A percentile compares a stretch with the other conserved stretches of the same genome.
Conservation (phyloP, 2,113 vertebrate species). For the Taxidea taxus region DNA sequence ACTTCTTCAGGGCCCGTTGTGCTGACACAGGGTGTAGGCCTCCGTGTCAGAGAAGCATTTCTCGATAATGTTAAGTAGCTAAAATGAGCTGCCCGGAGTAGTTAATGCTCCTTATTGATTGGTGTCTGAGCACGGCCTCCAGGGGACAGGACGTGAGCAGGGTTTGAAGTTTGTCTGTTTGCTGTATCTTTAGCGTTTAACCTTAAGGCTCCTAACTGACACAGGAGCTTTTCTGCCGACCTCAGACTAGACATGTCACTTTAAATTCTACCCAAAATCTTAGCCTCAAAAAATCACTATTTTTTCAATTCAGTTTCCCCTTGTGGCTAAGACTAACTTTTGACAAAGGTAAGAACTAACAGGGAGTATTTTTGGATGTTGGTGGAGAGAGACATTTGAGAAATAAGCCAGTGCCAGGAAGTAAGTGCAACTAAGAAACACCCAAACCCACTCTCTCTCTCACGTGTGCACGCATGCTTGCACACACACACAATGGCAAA, state of each 20-base stretch:
- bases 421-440: not conserved
- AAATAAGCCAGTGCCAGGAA: not conserved
- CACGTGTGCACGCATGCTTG: not conserved
- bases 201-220: not conserved
- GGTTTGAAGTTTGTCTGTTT: not conserved
- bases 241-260: not conserved
- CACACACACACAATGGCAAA: not conserved
- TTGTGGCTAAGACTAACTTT: not conserved
- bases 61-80: too few relatives aligned
- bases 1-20: not conserved
- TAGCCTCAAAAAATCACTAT: not conserved
- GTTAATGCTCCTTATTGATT: too few relatives aligned
- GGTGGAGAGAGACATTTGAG: not conserved
- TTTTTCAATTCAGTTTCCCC: not conserved
- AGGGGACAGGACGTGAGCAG: not conserved
- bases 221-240: not conserved
- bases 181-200: not conserved
- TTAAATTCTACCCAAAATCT: conserved; percentile 11
- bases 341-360: not conserved
- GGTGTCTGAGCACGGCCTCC: accelerated
- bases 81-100: too few relatives aligned
- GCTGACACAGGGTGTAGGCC: not conserved
- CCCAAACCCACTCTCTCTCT: not conserved
- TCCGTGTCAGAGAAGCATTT: not conserved
- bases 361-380: not conserved